Percentiles rank a stretch among this genome's conserved stretches.
phyloP scores from a whole-genome alignment of 2,113 vertebrate genomes.

The Neofelis nebulosa region DNA sequence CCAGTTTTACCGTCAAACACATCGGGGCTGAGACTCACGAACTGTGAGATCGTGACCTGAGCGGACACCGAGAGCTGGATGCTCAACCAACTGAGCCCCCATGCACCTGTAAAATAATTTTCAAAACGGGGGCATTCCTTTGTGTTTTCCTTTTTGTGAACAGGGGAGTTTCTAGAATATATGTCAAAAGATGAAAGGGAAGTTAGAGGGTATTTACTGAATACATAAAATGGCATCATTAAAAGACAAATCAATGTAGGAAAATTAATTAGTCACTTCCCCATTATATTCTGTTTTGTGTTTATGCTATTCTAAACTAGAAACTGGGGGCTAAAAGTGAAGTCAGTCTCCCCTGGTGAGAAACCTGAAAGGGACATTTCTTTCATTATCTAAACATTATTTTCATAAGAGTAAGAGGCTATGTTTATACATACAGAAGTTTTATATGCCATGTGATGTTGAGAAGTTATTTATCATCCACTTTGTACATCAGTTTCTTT shows the following conservation, averaged over 20 bases:
- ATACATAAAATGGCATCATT: constrained; percentile 14
- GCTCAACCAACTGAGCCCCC: too few species aligned
- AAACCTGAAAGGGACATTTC: not conserved
- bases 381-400: not conserved
- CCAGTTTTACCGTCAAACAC: not conserved
- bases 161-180: not conserved
- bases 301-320: not conserved
- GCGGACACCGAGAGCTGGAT: too few species aligned
- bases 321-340: not conserved
- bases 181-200: not conserved
- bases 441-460: not conserved
- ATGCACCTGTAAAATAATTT: too few species aligned
- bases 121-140: too few species aligned
- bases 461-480: not conserved
- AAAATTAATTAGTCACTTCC: not conserved
- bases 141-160: too few species aligned
- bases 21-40: not conserved
- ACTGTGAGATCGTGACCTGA: too few species aligned
- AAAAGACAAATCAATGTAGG: not conserved
- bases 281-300: not conserved
- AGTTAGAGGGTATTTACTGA: not conserved
- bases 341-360: not conserved
- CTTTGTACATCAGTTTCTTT: not conserved
- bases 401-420: not conserved
- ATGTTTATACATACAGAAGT: not conserved